Evolutionary conservation across 2,888 invertebrate genomes (phyloP).

Genomic region (Anticlea derivata): DNA sequence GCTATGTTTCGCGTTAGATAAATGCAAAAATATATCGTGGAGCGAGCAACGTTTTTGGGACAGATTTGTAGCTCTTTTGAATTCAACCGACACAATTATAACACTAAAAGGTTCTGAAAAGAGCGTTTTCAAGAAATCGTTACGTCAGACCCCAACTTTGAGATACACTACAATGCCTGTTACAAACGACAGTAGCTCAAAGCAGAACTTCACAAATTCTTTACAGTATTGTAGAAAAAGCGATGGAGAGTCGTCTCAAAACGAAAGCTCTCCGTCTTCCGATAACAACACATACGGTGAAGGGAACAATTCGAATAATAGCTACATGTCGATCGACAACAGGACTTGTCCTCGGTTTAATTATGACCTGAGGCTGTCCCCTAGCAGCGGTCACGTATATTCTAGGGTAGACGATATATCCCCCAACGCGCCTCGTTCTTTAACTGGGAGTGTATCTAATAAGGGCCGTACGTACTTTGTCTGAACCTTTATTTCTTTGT

Average conservation of each 20-base stretch:
- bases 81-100: slow-evolving; percentile 85
- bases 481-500: slow-evolving; percentile 50
- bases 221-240: slow-evolving; percentile 75
- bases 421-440: slow-evolving; percentile 69
- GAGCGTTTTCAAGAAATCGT: slow-evolving; percentile 79
- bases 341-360: slow-evolving; percentile 81
- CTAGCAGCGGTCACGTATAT: slow-evolving; percentile 80
- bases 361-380: slow-evolving; percentile 81
- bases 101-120: slow-evolving; percentile 74
- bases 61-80: slow-evolving; percentile 90
- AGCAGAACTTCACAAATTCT: slow-evolving; percentile 81
- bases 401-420: slow-evolving; percentile 81
- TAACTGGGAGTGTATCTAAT: slow-evolving; percentile 60
- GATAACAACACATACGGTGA: slow-evolving; percentile 86
- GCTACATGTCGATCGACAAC: slow-evolving; percentile 87
- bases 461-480: slow-evolving; percentile 80
- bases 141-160: slow-evolving; percentile 74
- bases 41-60: slow-evolving; percentile 94
- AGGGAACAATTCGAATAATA: slow-evolving; percentile 86
- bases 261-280: slow-evolving; percentile 83
- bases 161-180: slow-evolving; percentile 84
- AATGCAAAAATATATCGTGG: slow-evolving; percentile 88
- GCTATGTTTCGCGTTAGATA: slow-evolving; percentile 73
- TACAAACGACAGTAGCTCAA: slow-evolving; percentile 80
- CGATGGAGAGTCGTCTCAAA: slow-evolving; percentile 80